Percentiles rank a stretch among this genome's conserved stretches.
Evolutionary conservation across 1,140 invertebrate species (phyloP).

Genomic region (Wiebesia pumilae): DNA sequence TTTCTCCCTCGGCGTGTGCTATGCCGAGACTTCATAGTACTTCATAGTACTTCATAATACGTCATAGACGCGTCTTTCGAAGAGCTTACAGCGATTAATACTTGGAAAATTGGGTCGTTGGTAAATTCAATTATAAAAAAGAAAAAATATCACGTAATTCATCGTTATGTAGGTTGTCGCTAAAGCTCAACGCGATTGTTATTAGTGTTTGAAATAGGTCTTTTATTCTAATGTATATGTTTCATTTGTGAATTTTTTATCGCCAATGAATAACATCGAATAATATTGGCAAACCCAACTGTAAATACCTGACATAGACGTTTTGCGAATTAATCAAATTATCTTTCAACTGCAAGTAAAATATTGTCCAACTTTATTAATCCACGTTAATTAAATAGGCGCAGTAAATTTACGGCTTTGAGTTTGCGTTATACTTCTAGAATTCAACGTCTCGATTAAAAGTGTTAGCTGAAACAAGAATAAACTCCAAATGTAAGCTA

Average conservation of each 20-base stretch:
- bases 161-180: background rate
- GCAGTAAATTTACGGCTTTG: background rate
- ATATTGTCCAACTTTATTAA: too few relatives aligned
- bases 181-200: background rate
- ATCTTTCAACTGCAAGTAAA: too few relatives aligned
- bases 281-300: too few relatives aligned
- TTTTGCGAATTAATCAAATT: too few relatives aligned
- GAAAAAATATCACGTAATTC: constrained; percentile 1
- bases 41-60: constrained; percentile 30
- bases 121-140: constrained; percentile 46
- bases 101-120: constrained; percentile 25
- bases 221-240: background rate
- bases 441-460: background rate
- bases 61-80: background rate
- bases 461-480: background rate
- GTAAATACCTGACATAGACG: background rate
- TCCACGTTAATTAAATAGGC: too few relatives aligned
- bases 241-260: background rate
- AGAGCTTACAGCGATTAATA: constrained; percentile 30
- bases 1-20: background rate
- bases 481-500: background rate
- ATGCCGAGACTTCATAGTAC: background rate
- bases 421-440: background rate
- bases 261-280: background rate
- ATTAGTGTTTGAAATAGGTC: background rate